Percentiles rank a stretch among this genome's conserved stretches.
Conservation (phyloP, 2,113 vertebrate species). For the Caranx ignobilis region DNA sequence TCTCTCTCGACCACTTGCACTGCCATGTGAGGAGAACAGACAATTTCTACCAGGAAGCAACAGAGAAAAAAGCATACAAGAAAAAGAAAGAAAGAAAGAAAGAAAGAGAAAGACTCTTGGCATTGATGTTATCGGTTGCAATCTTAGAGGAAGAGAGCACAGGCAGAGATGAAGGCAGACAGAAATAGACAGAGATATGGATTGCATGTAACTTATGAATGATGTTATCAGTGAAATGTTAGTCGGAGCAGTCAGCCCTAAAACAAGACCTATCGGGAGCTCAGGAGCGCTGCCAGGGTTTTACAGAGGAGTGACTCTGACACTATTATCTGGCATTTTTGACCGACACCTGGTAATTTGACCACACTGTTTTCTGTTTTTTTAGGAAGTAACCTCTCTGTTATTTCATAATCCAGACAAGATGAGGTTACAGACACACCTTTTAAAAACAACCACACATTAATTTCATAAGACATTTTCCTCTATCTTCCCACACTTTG, state of each 20-base stretch:
- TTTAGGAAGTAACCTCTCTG: neutral
- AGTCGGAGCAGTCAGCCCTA: slow-evolving; percentile 49
- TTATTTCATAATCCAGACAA: neutral
- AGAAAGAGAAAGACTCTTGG: slow-evolving; percentile 11
- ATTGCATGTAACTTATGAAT: slow-evolving; percentile 42
- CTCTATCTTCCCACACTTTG: neutral
- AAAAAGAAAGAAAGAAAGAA: neutral
- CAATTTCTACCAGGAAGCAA: slow-evolving; percentile 15
- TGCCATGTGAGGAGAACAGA: neutral
- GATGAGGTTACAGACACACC: neutral
- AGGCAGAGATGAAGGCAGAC: slow-evolving; percentile 25
- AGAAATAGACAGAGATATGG: slow-evolving; percentile 23
- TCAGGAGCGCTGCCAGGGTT: slow-evolving; percentile 22
- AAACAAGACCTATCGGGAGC: slow-evolving; percentile 51
- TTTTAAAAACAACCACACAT: too few relatives aligned
- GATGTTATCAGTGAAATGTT: slow-evolving; percentile 65
- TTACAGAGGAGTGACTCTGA: neutral
- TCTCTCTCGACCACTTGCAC: neutral
- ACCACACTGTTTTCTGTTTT: neutral
- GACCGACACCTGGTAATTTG: neutral
- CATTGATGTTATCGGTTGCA: slow-evolving; percentile 29
- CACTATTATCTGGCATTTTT: neutral
- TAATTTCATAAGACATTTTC: too few relatives aligned
- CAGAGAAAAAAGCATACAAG: slow-evolving; percentile 6
- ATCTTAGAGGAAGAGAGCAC: slow-evolving; percentile 23